Conservation (phyloP, 2,797 vertebrate species). For the Calcarius lapponicus region DNA sequence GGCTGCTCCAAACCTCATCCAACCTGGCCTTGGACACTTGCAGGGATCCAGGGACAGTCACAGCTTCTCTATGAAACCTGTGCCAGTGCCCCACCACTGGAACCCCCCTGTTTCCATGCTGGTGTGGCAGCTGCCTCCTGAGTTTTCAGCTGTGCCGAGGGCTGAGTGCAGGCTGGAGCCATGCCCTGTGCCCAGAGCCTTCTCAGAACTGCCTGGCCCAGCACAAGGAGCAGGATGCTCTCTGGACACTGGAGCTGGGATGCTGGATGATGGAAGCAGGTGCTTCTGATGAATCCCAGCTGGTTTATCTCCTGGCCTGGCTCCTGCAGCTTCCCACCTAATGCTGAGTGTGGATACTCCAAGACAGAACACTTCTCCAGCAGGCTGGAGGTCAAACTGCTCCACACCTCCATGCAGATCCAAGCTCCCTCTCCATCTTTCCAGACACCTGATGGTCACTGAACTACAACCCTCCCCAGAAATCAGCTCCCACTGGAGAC, state of each 20-base stretch:
- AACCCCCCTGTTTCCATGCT: not conserved
- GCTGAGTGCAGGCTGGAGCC: not conserved
- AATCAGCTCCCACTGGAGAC: not conserved
- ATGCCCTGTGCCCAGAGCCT: not conserved
- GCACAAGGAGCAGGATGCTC: not conserved
- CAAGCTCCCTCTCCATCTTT: not conserved
- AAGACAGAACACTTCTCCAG: not conserved
- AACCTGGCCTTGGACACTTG: not conserved
- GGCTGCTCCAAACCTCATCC: not conserved
- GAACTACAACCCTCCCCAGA: not conserved
- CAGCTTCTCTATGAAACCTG: not conserved
- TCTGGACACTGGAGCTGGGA: not conserved
- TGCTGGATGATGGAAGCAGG: not conserved
- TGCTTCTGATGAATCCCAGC: not conserved
- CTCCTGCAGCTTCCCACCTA: not conserved
- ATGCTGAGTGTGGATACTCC: fast-evolving
- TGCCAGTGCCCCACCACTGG: not conserved
- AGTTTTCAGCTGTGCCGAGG: fast-evolving
- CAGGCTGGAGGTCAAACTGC: not conserved
- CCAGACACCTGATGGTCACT: not conserved
- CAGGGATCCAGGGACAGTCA: not conserved
- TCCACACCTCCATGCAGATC: not conserved
- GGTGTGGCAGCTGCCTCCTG: not conserved
- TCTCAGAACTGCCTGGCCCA: not conserved
- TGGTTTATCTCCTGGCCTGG: not conserved